Evolutionary conservation across 2,888 invertebrate genomes (phyloP).

Genomic region (Cyaniris semiargus): DNA sequence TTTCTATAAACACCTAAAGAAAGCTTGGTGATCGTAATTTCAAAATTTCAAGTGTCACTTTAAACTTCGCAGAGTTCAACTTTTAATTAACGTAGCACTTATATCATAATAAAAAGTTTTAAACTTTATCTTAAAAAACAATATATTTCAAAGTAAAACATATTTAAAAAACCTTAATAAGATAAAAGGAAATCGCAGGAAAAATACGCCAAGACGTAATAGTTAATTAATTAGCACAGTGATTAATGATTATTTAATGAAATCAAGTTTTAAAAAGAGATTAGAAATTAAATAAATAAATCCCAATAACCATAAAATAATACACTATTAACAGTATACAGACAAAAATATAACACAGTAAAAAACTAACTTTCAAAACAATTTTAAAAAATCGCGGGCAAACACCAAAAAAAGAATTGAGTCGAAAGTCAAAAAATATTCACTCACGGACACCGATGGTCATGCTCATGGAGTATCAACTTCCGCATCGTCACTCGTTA

Average conservation of each 20-base stretch:
- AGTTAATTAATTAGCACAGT: not conserved
- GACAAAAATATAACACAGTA: not conserved
- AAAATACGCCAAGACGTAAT: not conserved
- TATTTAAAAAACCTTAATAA: not conserved
- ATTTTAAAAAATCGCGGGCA: not conserved
- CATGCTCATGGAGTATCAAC: conserved; percentile 53
- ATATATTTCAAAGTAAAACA: not conserved
- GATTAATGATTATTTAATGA: not conserved
- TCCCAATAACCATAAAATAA: not conserved
- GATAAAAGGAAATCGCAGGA: not conserved
- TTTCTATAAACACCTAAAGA: conserved; percentile 1
- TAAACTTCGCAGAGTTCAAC: conserved; percentile 5
- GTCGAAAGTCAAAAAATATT: conserved; percentile 6
- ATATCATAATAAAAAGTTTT: not conserved
- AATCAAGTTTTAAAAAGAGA: not conserved
- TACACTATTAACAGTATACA: not conserved
- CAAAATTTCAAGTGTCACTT: not conserved
- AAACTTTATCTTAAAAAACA: not conserved
- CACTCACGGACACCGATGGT: conserved; percentile 59
- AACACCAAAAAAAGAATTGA: conserved; percentile 22
- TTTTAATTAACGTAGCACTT: conserved; percentile 21
- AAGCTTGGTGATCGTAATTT: not conserved
- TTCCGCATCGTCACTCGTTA: conserved; percentile 44
- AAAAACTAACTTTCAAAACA: not conserved
- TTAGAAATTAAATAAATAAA: not conserved